A percentile compares a stretch with the other conserved stretches of the same genome.
Conservation (phyloP, 2,797 vertebrate species). For the Chloroceryle inda region DNA sequence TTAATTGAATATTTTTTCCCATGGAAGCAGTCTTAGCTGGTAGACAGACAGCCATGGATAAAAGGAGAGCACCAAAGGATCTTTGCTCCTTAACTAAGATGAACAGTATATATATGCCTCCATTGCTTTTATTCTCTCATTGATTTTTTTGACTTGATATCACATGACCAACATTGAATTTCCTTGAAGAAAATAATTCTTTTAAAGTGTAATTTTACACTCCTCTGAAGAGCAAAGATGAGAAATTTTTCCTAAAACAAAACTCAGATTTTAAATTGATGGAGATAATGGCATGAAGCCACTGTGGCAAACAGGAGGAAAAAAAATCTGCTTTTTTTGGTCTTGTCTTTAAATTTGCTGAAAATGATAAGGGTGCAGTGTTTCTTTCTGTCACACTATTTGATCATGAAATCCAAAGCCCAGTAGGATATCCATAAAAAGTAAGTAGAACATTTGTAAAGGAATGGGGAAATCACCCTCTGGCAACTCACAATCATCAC, state of each 20-base stretch:
- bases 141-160: constrained; percentile 5
- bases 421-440: neutral
- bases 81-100: neutral
- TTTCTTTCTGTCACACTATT: too few relatives aligned
- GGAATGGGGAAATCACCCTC: neutral
- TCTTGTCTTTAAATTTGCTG: neutral
- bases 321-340: neutral
- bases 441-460: neutral
- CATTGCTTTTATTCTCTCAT: neutral
- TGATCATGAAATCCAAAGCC: neutral
- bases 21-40: neutral
- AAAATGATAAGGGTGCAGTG: neutral
- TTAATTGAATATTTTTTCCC: neutral
- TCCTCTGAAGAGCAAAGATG: neutral
- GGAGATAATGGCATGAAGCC: neutral
- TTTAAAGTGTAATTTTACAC: constrained; percentile 46
- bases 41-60: neutral
- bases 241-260: constrained; percentile 18
- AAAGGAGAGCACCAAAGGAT: neutral
- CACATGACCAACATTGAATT: neutral
- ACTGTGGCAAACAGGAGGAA: neutral
- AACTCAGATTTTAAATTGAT: neutral
- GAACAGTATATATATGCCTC: neutral
- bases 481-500: neutral
- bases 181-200: constrained; percentile 35